Percentiles rank a stretch among this genome's conserved stretches.
These are phyloP conservation scores for Chymomyza caudatula DNA, from an alignment of 2,888 invertebrate species.

Conservation along the genomic window DNA sequence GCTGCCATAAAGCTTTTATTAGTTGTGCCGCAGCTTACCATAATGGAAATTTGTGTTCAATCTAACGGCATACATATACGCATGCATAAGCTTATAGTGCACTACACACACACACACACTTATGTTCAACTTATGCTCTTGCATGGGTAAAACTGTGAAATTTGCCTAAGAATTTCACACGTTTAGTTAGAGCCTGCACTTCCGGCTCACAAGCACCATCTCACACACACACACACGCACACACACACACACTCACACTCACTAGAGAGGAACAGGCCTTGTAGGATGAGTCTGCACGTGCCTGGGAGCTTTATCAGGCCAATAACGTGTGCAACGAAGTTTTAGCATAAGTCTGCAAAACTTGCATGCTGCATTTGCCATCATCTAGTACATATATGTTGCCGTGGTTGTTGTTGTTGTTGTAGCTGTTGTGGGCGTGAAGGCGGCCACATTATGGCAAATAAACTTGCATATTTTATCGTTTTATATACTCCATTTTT, in stretches of 20 bases:
- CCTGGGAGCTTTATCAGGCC: conserved; percentile 56
- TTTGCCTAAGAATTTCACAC: conserved; percentile 60
- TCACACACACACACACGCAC: not conserved
- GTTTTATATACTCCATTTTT: conserved; percentile 12
- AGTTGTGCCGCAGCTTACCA: conserved; percentile 37
- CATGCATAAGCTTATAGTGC: conserved; percentile 11
- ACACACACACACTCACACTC: not conserved
- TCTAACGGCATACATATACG: not conserved
- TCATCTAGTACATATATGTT: not conserved
- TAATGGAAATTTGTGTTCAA: conserved; percentile 3
- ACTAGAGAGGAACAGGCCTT: not conserved
- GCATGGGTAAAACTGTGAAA: conserved; percentile 59
- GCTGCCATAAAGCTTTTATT: conserved; percentile 56
- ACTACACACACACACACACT: conserved; percentile 1
- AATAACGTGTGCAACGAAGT: conserved; percentile 47
- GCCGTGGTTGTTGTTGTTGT: conserved; percentile 17
- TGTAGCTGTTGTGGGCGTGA: not conserved
- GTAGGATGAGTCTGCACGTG: conserved; percentile 42
- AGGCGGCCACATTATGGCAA: conserved; percentile 35
- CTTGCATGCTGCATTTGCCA: conserved; percentile 26
- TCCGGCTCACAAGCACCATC: conserved; percentile 22
- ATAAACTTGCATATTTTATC: conserved; percentile 49
- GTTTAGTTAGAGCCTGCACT: conserved; percentile 43
- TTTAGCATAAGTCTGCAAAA: conserved; percentile 36
- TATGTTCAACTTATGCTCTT: conserved; percentile 49